Evolutionary conservation across 2,797 vertebrate genomes (phyloP), one percentile per base, ranked within the genome.

Genomic region (Alectoris magna): DNA sequence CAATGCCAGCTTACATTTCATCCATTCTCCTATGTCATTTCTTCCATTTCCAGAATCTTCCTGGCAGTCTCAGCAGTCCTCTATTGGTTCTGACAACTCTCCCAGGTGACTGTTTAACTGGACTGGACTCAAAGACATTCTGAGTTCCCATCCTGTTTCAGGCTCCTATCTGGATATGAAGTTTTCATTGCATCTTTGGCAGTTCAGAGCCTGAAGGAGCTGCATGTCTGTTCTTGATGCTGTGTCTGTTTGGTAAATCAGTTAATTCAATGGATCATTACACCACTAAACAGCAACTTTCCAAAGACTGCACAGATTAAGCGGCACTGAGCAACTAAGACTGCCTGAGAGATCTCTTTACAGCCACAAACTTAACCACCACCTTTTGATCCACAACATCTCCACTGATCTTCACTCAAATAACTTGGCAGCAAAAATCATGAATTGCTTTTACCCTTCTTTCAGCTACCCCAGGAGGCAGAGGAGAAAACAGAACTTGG

Each of bases 201-300:
- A 73, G 41, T 49, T 87, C 69, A 80, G 71, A 93, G 81, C 44
- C 91, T 58, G 55, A 49, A 84, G 81, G 38, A 71, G 31, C 69
- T 7, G 3, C 80, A 55, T 39, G 60, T 75, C 38, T 39, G 58
- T 66, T 85, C 78, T 62, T 67, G 63, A 67, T 94, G 51, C 38
- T 80, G 8, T 7, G 10, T 68, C 39, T 76, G 31, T 68, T 38
- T 5, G 5, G 39, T 19, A 84, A 90, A 76, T 34, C 78, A 58
- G 38, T 78, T 83, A 75, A 67, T 60, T 93, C 87, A 56, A 70
- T 49, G 80, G 53, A 60, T 92, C 88, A 64, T 87, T 83, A 89
- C 58, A 71, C 69, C 46, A 10, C 58, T 74, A 67, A 43, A 73
- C 0, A 64, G 39, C 27, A 26, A 22, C n/a, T 68, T 84, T 80